Percentiles rank a stretch among this genome's conserved stretches.
These are phyloP conservation scores for Petrolisthes cinctipes DNA, from an alignment of 2,888 invertebrate genomes.

Conservation along the genomic window DNA sequence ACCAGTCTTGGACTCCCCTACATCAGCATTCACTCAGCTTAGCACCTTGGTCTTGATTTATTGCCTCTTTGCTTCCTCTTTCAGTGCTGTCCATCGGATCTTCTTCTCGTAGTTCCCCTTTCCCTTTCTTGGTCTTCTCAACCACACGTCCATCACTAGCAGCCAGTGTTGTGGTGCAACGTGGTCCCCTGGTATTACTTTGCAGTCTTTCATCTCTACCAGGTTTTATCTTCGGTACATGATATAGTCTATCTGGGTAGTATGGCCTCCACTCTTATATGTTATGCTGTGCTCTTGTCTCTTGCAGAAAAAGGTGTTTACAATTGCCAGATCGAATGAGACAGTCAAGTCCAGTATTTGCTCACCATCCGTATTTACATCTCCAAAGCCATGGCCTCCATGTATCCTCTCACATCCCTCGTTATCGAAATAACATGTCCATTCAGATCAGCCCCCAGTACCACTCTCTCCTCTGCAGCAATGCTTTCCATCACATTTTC, in stretches of 20 bases:
- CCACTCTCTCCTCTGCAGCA: not conserved
- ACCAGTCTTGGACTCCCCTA: no score
- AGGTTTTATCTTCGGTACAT: not conserved
- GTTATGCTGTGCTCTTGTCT: not conserved
- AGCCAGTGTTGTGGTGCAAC: not conserved
- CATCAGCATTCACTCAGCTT: no score
- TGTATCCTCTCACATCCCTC: conserved; percentile 21
- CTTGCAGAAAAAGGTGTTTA: not conserved
- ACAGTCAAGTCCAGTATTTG: conserved; percentile 10
- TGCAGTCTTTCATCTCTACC: not conserved
- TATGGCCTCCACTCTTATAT: not conserved
- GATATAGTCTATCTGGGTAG: not conserved
- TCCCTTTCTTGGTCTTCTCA: conserved; percentile 5
- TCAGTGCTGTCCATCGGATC: not conserved
- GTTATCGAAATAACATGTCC: conserved; percentile 1
- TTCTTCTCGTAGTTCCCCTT: not conserved
- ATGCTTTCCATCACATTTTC: conserved; percentile 7
- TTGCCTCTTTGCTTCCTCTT: not conserved
- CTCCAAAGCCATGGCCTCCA: not conserved
- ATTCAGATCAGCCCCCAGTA: conserved; percentile 11
- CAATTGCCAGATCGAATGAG: no score
- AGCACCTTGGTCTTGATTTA: not conserved
- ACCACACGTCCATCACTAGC: conserved; percentile 9
- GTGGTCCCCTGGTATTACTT: no score
- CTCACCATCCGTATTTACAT: conserved; percentile 20